Evolutionary conservation across 2,888 invertebrate genomes (phyloP), one percentile per base, ranked within the genome.

Genomic region (Formica aserva): DNA sequence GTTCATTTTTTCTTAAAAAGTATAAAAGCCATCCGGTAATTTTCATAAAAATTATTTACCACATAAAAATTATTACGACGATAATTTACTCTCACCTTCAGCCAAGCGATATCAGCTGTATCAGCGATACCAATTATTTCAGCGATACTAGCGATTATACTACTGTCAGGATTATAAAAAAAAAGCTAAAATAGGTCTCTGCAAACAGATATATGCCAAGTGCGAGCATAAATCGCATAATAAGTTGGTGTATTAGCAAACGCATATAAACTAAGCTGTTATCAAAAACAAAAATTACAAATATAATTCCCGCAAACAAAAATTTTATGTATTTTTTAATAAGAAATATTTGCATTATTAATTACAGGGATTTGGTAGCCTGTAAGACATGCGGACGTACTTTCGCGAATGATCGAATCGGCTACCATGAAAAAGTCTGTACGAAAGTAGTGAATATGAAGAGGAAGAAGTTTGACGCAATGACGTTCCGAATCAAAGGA

Each of bases 391-490:
- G 99, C 94, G 97, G 97, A 0, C 96, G 99, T 0, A 96, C 96
- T 91, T 99, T 99, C 95, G 97, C 97, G 9, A 94, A 96, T 26
- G 99, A 99, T 93, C 96, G 99, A 1, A 95, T 98, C 75, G 95
- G 95, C 8, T 97, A 97, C 90, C 99, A 99, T 95, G 97, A 98
- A 94, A 96, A 96, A 41, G 98, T 99, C 87, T 99, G 99, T 95
- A 95, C 96, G 89, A 98, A 97, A 94, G 96, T 98, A 0, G 95
- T 96, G 67, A 95, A 96, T 83, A 98, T 98, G 95, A 98, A 98
- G 93, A 96, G 99, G 88, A 99, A 98, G 95, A 96, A 97, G 0
- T 99, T 98, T 94, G 99, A 99, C 95, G 97, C 97, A 2, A 96
- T 98, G 63, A 98, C 98, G 93, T 98, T 98, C 95, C 95, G 99